Evolutionary conservation across 2,113 vertebrate genomes (phyloP), one percentile per base, ranked within the genome.

Genomic region (Acanthisitta chloris): DNA sequence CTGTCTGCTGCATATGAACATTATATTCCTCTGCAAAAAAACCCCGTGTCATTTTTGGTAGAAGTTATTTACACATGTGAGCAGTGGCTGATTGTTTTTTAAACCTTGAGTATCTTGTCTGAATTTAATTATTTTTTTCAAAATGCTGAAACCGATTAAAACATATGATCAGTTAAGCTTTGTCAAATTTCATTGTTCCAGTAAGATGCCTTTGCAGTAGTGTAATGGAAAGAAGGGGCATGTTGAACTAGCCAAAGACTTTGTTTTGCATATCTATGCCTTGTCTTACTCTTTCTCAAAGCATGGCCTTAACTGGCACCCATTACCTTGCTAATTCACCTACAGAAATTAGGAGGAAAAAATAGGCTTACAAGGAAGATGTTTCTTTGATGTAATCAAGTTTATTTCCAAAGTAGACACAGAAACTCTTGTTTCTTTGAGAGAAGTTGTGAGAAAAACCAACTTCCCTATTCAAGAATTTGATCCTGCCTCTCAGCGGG

Each of bases 101-200:
- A 86, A 94, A 92, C 29, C 26, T 59, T 34, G 17, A 25, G 13
- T 89, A 81, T 49, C 74, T 88, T 67, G 9, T 26, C 45, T 94
- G 59, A 55, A 25, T 49, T 86, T 38, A 1, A 42, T 54, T 84
- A 58, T 95, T 90, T 55, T 55, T 7, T 5, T 86, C 54, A 83
- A 90, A 93, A 92, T 69, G 49, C 23, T 57, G 77, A 88, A 91
- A 84, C 67, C 52, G 33, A 84, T 86, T 88, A 92, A 96, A 94
- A 61, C 17, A n/a, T 64, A 64, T 12, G 21, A 93, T 71, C 25
- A 46, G 42, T 17, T 83, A 64, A 90, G 89, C 57, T 88, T 91
- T 67, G 52, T 91, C 57, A 90, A 92, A 86, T 86, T 91, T 51
- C 34, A 43, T 49, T 67, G 43, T 80, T 61, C 36, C 18, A 8